Conservation (phyloP, 2,113 vertebrate genomes). For the Labrus mixtus region DNA sequence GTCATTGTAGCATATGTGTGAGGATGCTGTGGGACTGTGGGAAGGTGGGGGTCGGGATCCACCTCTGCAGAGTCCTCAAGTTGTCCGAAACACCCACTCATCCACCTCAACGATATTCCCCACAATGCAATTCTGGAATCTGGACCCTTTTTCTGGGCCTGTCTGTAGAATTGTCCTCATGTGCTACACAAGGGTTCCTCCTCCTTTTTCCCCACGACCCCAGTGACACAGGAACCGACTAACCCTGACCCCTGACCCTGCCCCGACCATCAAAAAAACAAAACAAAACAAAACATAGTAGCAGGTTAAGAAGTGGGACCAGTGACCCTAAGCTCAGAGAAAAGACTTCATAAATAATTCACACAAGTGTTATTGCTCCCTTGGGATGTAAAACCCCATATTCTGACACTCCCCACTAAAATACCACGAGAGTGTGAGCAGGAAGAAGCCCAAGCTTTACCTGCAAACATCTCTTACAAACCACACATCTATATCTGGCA, state of each 20-base stretch:
- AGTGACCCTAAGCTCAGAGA: slow-evolving; percentile 39
- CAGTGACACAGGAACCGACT: slow-evolving; percentile 37
- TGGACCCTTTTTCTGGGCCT: slow-evolving; percentile 32
- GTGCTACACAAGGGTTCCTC: slow-evolving; percentile 32
- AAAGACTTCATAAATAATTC: slow-evolving; percentile 62
- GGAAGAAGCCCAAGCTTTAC: slow-evolving; percentile 17
- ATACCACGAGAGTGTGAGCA: slow-evolving; percentile 13
- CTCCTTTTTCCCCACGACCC: slow-evolving; percentile 72
- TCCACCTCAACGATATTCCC: slow-evolving; percentile 13
- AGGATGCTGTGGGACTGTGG: slow-evolving; percentile 29
- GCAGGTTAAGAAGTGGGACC: slow-evolving; percentile 55
- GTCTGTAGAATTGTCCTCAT: slow-evolving; percentile 43
- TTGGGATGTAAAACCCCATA: slow-evolving; percentile 50
- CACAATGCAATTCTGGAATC: slow-evolving; percentile 67
- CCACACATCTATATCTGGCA: slow-evolving; percentile 35
- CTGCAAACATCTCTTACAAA: slow-evolving; percentile 32
- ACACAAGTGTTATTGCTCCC: slow-evolving; percentile 67
- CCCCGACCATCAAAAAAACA: slow-evolving; percentile 30
- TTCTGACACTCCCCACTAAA: slow-evolving; percentile 20
- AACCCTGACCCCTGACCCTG: slow-evolving; percentile 60
- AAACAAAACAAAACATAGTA: slow-evolving; percentile 8
- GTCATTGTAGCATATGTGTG: slow-evolving; percentile 75
- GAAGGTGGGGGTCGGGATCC: slow-evolving; percentile 20
- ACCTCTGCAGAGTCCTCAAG: slow-evolving; percentile 59
- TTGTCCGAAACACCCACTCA: slow-evolving; percentile 65